Base-by-base conservation (phyloP, 2,888 invertebrate species). In the Cabera pusaria region DNA sequence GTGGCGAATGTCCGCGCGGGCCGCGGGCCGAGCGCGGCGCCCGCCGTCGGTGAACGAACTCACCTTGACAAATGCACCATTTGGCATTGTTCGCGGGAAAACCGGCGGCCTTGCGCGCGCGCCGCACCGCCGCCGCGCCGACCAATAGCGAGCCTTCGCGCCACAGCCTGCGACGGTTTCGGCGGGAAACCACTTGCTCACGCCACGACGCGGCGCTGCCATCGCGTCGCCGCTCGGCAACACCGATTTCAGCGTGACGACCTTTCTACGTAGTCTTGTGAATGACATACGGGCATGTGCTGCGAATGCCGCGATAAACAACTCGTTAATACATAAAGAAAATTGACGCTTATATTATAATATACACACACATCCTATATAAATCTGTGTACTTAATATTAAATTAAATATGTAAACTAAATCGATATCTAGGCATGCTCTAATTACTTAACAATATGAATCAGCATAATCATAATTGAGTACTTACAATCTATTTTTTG, bases 31-130 rank as follows among this genome's bases (percentile, higher is more conserved):
- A 61, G 71, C 55, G 62, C 56, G 64, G 70, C 64, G 69, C 74
- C 73, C 70, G 71, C 79, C 81, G 73, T 80, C 85, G 87, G 87
- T 86, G 87, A 87, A 86, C 88, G 88, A 86, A 86, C 87, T 88
- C 83, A 86, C 88, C 88, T 88, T 88, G 88, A 88, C 88, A 87
- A 87, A 88, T 88, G 88, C 88, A 88, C 86, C 87, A 88, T 88
- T 88, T 86, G 88, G 88, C 88, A 87, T 88, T 88, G 88, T 88
- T 88, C 84, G 87, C 86, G 87, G 87, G 87, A 86, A 87, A 88
- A 88, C 85, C 84, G 81, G 80, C 85, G 85, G 87, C 85, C 86
- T 86, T 86, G 85, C 84, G 78, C 77, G 81, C 74, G 82, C 83
- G 74, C 75, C 75, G 69, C 72, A 68, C 72, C 65, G 64, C 72